Conservation (phyloP, 2,113 vertebrate genomes). For the Mus spicilegus region DNA sequence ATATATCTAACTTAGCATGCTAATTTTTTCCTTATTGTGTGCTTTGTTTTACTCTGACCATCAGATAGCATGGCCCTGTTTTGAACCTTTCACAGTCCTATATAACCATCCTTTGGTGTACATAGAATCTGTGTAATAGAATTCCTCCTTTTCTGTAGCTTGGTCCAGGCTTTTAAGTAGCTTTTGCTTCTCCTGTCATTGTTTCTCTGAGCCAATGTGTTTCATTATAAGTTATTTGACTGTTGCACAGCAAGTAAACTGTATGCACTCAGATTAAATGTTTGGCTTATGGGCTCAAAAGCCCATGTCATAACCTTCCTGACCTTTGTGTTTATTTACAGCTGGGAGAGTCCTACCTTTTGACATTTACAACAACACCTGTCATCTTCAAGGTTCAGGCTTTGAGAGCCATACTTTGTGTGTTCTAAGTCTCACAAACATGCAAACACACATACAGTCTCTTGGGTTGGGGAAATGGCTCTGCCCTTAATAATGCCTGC, state of each 20-base stretch:
- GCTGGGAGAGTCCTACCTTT: too few species aligned
- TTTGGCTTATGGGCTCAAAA: neutral
- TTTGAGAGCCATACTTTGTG: neutral
- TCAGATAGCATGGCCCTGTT: neutral
- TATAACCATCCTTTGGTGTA: neutral
- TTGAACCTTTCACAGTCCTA: neutral
- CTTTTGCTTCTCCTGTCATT: neutral
- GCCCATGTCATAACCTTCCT: neutral
- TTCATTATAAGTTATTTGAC: neutral
- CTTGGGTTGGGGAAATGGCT: neutral
- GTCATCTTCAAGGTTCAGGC: neutral
- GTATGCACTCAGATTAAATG: neutral
- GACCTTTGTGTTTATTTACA: neutral
- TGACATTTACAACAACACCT: neutral
- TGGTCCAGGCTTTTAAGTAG: neutral
- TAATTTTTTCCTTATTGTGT: neutral
- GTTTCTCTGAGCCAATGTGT: neutral
- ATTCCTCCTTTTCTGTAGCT: neutral
- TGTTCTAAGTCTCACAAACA: neutral
- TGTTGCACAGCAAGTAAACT: neutral
- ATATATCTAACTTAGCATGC: neutral
- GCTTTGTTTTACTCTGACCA: neutral
- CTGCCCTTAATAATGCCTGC: neutral
- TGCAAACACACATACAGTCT: neutral
- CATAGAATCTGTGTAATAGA: too few species aligned